These are phyloP conservation scores for Tribolium castaneum DNA, from an alignment of 1,140 invertebrate species.

Conservation along the genomic window DNA sequence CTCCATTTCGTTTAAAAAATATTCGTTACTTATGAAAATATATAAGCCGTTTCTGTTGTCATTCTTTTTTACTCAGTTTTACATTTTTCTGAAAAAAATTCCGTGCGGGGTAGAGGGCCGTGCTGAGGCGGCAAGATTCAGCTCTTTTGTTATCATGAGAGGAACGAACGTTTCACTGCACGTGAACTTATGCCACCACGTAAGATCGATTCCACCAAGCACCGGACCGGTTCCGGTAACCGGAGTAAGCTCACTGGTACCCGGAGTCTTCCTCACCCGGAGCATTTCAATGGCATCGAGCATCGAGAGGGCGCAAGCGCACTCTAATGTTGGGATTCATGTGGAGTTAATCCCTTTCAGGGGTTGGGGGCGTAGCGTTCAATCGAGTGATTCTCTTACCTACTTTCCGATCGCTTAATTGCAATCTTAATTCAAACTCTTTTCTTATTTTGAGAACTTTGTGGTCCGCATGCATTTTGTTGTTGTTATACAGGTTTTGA, in stretches of 20 bases:
- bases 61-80: too few species aligned
- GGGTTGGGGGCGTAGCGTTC: neutral
- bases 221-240: conserved; percentile 52
- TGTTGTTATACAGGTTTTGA: neutral
- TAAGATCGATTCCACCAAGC: conserved; percentile 46
- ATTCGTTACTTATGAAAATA: too few species aligned
- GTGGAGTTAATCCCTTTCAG: conserved; percentile 34
- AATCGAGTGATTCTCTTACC: neutral
- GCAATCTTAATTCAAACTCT: conserved; percentile 11
- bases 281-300: conserved; percentile 48
- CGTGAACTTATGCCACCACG: conserved; percentile 42
- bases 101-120: neutral
- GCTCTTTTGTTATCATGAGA: neutral
- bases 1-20: conserved; percentile 40
- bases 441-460: neutral
- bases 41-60: too few species aligned
- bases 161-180: conserved; percentile 29
- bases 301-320: conserved; percentile 24
- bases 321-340: conserved; percentile 5
- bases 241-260: conserved; percentile 59
- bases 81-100: neutral
- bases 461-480: neutral
- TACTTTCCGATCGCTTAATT: conserved; percentile 6
- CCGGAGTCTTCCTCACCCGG: conserved; percentile 53
- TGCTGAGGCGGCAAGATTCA: conserved; percentile 5